Percentiles rank a stretch among this genome's conserved stretches.
Conservation (phyloP, 1,140 invertebrate species). For the Heliconius hermathena region DNA sequence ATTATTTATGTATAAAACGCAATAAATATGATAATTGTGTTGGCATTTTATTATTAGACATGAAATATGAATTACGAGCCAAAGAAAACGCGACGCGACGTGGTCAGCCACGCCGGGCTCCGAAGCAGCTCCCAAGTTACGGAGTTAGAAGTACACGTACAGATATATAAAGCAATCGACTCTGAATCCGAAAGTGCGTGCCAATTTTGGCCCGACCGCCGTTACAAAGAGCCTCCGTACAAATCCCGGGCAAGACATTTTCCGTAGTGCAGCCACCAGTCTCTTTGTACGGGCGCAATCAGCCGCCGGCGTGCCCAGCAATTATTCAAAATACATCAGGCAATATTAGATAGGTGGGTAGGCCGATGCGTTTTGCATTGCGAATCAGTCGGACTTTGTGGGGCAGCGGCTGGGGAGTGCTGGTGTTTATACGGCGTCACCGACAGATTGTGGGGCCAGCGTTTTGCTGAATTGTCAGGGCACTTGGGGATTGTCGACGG, state of each 20-base stretch:
- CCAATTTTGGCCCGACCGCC: conserved; percentile 42
- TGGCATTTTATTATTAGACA: conserved; percentile 26
- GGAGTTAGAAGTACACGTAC: not conserved
- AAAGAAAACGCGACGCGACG: not conserved
- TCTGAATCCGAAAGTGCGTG: conserved; percentile 21
- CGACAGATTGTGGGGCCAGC: conserved; percentile 64
- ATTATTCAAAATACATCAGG: conserved; percentile 80
- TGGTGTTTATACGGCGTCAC: conserved; percentile 68
- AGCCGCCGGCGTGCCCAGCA: conserved; percentile 63
- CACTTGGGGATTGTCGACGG: conserved; percentile 55
- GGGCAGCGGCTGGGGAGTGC: conserved; percentile 59
- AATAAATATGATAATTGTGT: conserved; percentile 34
- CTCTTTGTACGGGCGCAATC: conserved; percentile 73
- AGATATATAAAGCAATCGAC: conserved; percentile 26
- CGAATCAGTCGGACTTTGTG: conserved; percentile 76
- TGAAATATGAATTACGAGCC: conserved; percentile 23
- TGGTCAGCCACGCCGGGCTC: too few relatives aligned
- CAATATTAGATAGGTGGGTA: conserved; percentile 78
- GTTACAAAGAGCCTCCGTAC: conserved; percentile 46
- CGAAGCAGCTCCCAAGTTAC: not conserved
- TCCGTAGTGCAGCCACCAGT: conserved; percentile 56
- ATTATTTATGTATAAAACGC: conserved; percentile 32
- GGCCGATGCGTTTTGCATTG: conserved; percentile 77
- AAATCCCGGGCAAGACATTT: conserved; percentile 72
- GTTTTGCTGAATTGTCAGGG: conserved; percentile 65